Evolutionary conservation across 2,797 vertebrate species (phyloP).

Genomic region (Epinephelus malabaricus): DNA sequence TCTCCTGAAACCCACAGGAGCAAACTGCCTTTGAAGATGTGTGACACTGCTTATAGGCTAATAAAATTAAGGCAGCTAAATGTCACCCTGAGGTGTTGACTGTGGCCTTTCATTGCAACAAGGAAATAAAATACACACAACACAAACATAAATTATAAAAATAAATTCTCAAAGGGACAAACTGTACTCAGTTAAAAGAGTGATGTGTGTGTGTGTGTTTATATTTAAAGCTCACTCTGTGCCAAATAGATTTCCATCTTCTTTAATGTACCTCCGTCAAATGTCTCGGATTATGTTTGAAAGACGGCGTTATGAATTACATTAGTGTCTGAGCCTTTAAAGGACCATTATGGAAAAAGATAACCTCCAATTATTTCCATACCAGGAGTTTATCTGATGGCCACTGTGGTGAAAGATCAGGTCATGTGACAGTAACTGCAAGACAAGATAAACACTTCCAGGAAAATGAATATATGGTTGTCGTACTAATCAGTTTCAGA

Average conservation of each 20-base stretch:
- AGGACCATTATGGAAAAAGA: neutral
- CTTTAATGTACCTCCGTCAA: neutral
- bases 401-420: neutral
- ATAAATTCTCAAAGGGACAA: neutral
- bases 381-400: slow-evolving; percentile 27
- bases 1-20: slow-evolving; percentile 4
- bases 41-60: neutral
- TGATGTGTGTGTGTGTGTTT: neutral
- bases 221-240: neutral
- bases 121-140: neutral
- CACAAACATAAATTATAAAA: neutral
- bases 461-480: slow-evolving; percentile 1
- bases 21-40: slow-evolving; percentile 25
- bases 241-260: neutral
- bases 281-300: no score
- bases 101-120: neutral
- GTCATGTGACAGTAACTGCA: slow-evolving; percentile 6
- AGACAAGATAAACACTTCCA: slow-evolving; percentile 1
- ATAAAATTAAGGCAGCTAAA: neutral
- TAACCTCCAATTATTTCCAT: slow-evolving; percentile 17
- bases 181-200: neutral
- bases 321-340: neutral
- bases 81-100: neutral
- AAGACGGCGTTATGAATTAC: neutral
- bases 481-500: neutral